These are phyloP conservation scores for Lycocorax pyrrhopterus DNA, from an alignment of 2,113 vertebrate genomes.

Conservation along the genomic window DNA sequence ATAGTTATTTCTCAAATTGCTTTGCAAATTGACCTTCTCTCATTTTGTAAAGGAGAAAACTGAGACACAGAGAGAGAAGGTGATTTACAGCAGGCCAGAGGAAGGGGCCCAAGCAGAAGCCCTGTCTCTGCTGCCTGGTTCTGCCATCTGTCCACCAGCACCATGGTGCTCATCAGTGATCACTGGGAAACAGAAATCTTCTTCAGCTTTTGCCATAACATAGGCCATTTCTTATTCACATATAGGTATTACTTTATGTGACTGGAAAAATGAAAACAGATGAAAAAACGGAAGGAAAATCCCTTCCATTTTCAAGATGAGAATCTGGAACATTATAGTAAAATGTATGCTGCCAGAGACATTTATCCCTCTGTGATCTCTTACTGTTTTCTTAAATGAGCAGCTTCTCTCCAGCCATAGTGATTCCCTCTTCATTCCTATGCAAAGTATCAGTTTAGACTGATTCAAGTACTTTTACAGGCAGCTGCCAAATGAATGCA, in stretches of 20 bases:
- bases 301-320: neutral
- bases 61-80: neutral
- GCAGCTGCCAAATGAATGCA: neutral
- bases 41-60: neutral
- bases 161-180: neutral
- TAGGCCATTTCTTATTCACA: neutral
- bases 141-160: neutral
- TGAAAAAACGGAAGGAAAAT: neutral
- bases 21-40: neutral
- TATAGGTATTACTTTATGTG: neutral
- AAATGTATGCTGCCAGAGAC: neutral
- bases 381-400: constrained; percentile 3
- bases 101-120: neutral
- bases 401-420: neutral
- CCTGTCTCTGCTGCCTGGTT: neutral
- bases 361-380: neutral
- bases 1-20: neutral
- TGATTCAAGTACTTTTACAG: constrained; percentile 3
- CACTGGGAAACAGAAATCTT: neutral
- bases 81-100: neutral
- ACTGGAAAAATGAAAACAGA: neutral
- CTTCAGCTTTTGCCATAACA: neutral
- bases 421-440: neutral
- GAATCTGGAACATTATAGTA: neutral
- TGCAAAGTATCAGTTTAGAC: constrained; percentile 22